phyloP scores from a whole-genome alignment of 53 echinoderm and acorn worm genomes.

The Arbacia lixula region DNA sequence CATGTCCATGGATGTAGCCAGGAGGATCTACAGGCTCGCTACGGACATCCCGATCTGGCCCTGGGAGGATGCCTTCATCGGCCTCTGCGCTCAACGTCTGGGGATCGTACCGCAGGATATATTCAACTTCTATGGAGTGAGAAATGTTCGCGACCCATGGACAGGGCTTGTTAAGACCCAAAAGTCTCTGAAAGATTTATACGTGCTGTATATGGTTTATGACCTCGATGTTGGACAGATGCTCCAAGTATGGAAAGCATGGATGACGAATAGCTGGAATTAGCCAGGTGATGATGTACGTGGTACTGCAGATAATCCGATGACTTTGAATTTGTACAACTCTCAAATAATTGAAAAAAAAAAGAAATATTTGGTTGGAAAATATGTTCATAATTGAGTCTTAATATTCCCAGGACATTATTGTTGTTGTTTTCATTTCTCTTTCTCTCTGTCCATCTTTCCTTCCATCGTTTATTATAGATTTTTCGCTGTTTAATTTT shows the following conservation, averaged over 20 bases:
- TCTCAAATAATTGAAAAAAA: too few relatives aligned
- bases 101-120: not conserved
- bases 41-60: not conserved
- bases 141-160: not conserved
- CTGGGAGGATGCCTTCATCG: slow-evolving; percentile 51
- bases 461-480: too few relatives aligned
- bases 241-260: slow-evolving; percentile 29
- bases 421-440: too few relatives aligned
- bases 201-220: not conserved
- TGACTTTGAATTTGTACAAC: too few relatives aligned
- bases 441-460: too few relatives aligned
- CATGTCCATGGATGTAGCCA: slow-evolving; percentile 54
- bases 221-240: slow-evolving; percentile 2
- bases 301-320: too few relatives aligned
- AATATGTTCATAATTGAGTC: too few relatives aligned
- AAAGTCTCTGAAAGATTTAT: not conserved
- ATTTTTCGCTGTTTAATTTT: too few relatives aligned
- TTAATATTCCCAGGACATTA: too few relatives aligned
- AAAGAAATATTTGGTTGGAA: too few relatives aligned
- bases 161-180: slow-evolving; percentile 3
- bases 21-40: not conserved
- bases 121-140: not conserved
- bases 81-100: slow-evolving; percentile 2
- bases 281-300: too few relatives aligned
- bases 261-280: slow-evolving; percentile 22